Conservation (phyloP, 2,113 vertebrate genomes). For the Psittacara wagleri region DNA sequence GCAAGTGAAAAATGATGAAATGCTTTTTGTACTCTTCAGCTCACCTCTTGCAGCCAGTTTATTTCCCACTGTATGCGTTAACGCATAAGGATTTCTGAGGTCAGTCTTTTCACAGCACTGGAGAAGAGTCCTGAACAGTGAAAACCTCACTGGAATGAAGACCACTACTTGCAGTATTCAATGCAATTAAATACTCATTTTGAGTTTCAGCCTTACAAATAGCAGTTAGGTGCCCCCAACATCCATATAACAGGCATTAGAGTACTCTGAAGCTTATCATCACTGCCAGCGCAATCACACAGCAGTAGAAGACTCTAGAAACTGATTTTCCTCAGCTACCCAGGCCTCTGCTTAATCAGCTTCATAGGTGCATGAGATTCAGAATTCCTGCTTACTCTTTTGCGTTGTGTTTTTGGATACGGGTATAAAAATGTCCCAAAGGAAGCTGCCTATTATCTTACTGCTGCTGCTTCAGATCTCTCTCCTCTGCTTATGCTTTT, state of each 20-base stretch:
- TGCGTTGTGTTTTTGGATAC: neutral
- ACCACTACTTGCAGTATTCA: neutral
- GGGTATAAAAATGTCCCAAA: neutral
- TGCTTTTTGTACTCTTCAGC: neutral
- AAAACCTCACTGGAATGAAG: neutral
- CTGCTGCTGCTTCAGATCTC: neutral
- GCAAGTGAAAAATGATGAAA: neutral
- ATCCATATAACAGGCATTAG: neutral
- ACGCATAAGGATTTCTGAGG: neutral
- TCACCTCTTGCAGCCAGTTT: neutral
- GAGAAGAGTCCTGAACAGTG: neutral
- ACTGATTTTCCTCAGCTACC: neutral
- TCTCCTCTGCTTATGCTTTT: neutral
- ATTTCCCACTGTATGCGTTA: neutral
- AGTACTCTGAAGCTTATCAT: neutral
- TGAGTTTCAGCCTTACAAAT: neutral
- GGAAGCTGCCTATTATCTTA: neutral
- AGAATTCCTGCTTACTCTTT: neutral
- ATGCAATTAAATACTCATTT: neutral
- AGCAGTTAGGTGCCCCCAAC: neutral
- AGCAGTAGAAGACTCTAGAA: neutral
- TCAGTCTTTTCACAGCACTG: neutral
- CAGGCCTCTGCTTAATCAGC: neutral
- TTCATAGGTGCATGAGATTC: neutral
- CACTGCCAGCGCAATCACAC: neutral